Evolutionary conservation across 2,113 vertebrate species (phyloP), one percentile per base, ranked within the genome.

Genomic region (Pluvianellus socialis): DNA sequence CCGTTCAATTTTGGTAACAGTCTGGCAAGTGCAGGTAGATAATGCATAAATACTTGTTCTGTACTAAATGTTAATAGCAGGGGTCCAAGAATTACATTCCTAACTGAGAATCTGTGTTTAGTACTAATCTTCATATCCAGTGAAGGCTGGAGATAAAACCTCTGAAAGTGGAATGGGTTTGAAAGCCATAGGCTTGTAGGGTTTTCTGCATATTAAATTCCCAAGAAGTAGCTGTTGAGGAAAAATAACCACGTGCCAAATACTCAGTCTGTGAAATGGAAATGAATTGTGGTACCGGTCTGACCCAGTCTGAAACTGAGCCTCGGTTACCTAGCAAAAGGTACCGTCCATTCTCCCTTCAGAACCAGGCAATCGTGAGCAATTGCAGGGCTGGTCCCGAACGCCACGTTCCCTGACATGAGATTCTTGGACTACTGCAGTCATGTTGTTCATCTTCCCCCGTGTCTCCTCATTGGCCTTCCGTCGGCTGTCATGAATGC

Each of bases 1-100:
- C 98, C 99, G 75, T 99, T 99, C 99, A 99, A 98, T 99, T 99
- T 99, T 98, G 99, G 99, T 98, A 99, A 99, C 99, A 99, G 98
- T 98, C 98, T 99, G 99, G 98, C 99, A 97, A 99, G 99, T 93
- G 98, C 99, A 99, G 99, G 99, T 99, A 99, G 99, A 99, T 98
- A 98, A 96, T 38, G 35, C 40, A 2, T 90, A n/a, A 89, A 68
- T 95, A 18, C 62, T 74, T 86, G 92, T 88, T 95, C 88, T 90
- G 92, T 98, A 82, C 92, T 96, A 9, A 84, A 35, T 96, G 92
- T 97, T 68, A 70, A 88, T 72, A 88, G 97, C 97, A 97, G 97
- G 96, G 97, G 97, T 98, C 98, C 98, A 98, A 98, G 98, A 98
- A 98, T 98, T 82, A 8, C 58, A 26, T 86, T 89, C 47, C 52